Base-by-base conservation (phyloP, 1,140 invertebrate genomes). In the Agrilus planipennis region DNA sequence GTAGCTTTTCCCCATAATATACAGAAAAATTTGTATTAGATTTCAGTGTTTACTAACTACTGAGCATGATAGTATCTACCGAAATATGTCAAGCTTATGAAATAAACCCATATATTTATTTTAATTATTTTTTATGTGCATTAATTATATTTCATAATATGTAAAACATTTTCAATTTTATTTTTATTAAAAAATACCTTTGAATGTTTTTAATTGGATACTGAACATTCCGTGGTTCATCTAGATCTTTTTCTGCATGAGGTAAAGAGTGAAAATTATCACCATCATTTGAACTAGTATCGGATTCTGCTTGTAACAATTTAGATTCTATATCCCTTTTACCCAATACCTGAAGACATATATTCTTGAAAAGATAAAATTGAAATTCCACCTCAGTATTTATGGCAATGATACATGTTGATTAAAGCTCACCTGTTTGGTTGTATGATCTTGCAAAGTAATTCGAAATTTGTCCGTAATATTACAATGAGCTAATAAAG, bases 401-500 rank as follows among this genome's bases (percentile, higher is more conserved):
- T 7, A 25, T 25, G 6, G 23, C 23, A 25, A 25, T n/a, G n/a
- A n/a, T 44, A 49, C 29, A 41, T 42, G 29, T 45, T 41, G 22
- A n/a, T n/a, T 12, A 31, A 21, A 40, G 15, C 37, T 57, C 57
- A 79, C 76, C 70, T 82, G 76, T 57, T 79, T 81, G 6, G 75
- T 77, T 36, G 74, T 75, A 62, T 77, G 70, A 52, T 88, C 79
- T 52, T 72, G 74, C 66, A 89, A 79, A 43, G 81, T 76, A 55
- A 90, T 80, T 27, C 83, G 71, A 51, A 90, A 85, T 64, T 84
- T 87, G 54, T 89, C 84, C 27, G 67, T 66, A 1, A 75, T 58
- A 59, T 82, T 79, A 54, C 77, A 80, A 57, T 85, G 80, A 4
- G 67, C 67, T 45, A 62, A 61, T 37, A 72, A 65, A 15, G 77